These are phyloP conservation scores for Cynodonichthys magdalenae DNA, from an alignment of 2,797 vertebrate genomes.

Conservation along the genomic window DNA sequence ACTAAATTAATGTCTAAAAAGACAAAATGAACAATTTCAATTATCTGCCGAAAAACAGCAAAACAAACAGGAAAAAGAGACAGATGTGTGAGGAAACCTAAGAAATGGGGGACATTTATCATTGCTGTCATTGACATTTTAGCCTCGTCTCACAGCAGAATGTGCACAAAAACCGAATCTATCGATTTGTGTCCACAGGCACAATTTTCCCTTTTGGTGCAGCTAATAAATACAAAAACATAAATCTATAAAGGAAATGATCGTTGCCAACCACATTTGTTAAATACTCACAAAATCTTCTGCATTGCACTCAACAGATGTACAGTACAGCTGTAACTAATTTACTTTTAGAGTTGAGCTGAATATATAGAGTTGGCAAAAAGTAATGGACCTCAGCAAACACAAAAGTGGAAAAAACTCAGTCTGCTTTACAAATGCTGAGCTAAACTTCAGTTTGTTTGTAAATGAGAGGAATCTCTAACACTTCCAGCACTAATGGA, in stretches of 20 bases:
- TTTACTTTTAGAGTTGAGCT: too few species aligned
- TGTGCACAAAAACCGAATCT: constrained; percentile 4
- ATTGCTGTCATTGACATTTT: constrained; percentile 8
- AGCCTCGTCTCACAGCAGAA: background rate
- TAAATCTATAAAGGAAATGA: background rate
- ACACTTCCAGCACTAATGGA: too few species aligned
- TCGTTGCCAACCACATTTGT: background rate
- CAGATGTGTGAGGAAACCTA: background rate
- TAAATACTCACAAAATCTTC: background rate
- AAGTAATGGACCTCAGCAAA: too few species aligned
- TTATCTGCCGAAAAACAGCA: constrained; percentile 23
- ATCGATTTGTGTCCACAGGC: constrained; percentile 1
- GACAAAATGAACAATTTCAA: constrained; percentile 31
- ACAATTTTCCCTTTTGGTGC: background rate
- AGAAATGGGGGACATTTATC: constrained; percentile 5
- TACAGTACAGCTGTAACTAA: too few species aligned
- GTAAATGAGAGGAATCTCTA: too few species aligned
- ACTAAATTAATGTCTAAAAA: constrained; percentile 20
- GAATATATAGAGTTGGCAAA: too few species aligned
- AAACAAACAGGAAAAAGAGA: background rate
- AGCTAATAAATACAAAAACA: background rate
- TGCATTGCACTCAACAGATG: background rate
- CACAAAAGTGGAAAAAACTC: too few species aligned
- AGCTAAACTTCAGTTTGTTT: too few species aligned
- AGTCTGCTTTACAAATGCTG: too few species aligned